phyloP scores from a whole-genome alignment of 2,113 vertebrate genomes.

The Raja brachyura region DNA sequence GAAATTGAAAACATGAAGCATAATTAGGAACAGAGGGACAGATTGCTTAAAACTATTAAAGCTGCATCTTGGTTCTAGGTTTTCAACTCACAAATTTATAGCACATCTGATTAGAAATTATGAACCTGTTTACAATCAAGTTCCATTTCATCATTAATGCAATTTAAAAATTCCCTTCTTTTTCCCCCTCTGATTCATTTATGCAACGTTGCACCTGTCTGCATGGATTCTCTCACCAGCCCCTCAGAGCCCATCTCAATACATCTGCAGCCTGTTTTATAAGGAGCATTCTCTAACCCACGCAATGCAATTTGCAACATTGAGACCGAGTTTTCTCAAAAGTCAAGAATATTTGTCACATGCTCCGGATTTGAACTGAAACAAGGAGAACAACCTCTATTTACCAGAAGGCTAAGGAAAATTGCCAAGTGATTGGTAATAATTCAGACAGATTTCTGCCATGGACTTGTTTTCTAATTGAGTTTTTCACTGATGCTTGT shows the following conservation, averaged over 20 bases:
- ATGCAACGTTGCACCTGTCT: neutral
- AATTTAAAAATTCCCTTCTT: neutral
- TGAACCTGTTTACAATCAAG: neutral
- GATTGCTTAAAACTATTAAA: neutral
- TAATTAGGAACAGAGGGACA: neutral
- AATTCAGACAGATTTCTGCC: no score
- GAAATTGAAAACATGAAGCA: neutral
- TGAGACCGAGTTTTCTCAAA: neutral
- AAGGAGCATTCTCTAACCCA: neutral
- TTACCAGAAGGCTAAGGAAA: no score
- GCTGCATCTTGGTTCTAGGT: neutral
- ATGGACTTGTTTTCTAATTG: no score
- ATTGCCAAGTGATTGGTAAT: no score
- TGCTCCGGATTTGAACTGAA: no score
- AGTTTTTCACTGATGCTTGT: no score
- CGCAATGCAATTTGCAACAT: neutral
- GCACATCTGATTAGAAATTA: neutral
- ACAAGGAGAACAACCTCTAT: no score
- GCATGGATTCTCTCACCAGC: neutral
- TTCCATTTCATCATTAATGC: neutral
- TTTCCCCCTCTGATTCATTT: neutral
- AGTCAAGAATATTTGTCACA: no score
- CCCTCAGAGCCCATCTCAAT: neutral
- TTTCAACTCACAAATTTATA: neutral
- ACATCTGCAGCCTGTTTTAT: neutral